phyloP scores from a whole-genome alignment of 2,797 vertebrate species.

The Enteromius fasciolatus region DNA sequence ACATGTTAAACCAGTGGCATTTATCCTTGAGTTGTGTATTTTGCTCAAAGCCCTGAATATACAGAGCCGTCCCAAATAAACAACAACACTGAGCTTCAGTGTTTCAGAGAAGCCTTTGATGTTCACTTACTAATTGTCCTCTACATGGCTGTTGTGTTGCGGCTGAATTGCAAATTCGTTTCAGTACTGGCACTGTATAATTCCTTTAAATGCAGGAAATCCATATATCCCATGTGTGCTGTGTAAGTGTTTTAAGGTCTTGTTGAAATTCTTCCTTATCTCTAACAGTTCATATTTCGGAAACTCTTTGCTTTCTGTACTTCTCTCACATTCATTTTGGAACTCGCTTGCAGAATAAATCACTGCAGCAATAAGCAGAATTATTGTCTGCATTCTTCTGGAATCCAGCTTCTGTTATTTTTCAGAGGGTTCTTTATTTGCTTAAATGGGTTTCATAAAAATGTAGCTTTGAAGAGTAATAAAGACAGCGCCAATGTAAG shows the following conservation, averaged over 20 bases:
- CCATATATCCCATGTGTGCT: conserved; percentile 16
- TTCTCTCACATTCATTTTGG: conserved; percentile 13
- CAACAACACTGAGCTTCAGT: conserved; percentile 37
- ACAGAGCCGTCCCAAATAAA: conserved; percentile 43
- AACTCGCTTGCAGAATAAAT: neutral
- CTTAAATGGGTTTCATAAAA: neutral
- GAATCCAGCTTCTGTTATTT: neutral
- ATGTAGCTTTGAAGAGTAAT: conserved; percentile 11
- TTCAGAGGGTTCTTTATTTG: neutral
- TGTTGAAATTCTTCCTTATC: neutral
- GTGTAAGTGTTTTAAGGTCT: conserved; percentile 15
- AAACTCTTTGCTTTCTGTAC: conserved; percentile 5
- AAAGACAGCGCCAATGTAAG: neutral
- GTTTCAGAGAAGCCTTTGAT: conserved; percentile 45
- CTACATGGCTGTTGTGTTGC: conserved; percentile 13
- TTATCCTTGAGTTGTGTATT: conserved; percentile 20
- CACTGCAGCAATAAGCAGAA: neutral
- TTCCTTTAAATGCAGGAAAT: conserved; percentile 10
- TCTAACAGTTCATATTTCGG: neutral
- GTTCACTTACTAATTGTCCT: conserved; percentile 37
- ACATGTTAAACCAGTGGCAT: conserved; percentile 4
- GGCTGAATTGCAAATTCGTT: conserved; percentile 35
- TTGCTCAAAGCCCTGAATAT: conserved; percentile 25
- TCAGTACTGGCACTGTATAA: conserved; percentile 13
- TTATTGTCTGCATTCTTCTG: conserved; percentile 15